These are phyloP conservation scores for Pseudotriccus pelzelni DNA, from an alignment of 2,797 vertebrate species.

Conservation along the genomic window DNA sequence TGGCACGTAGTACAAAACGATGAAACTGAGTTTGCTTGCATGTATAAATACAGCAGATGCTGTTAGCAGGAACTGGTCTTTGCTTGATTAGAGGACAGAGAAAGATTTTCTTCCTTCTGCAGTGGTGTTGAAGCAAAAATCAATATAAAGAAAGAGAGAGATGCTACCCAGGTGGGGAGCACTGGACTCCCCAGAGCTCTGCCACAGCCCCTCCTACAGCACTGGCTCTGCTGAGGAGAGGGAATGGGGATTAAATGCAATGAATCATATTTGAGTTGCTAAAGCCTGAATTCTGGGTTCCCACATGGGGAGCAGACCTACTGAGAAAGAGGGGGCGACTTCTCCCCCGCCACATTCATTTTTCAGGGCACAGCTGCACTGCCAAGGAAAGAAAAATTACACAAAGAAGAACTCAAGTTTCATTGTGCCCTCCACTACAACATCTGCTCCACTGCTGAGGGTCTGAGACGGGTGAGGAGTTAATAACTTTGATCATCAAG, in stretches of 20 bases:
- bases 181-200: fast-evolving
- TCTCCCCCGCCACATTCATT: not conserved
- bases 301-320: not conserved
- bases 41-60: not conserved
- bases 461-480: not conserved
- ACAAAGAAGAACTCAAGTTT: not conserved
- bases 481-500: not conserved
- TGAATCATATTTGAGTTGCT: not conserved
- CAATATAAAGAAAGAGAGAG: not conserved
- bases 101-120: not conserved
- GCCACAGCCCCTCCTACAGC: not conserved
- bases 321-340: not conserved
- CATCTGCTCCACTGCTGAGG: not conserved
- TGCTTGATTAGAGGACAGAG: not conserved
- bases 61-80: not conserved
- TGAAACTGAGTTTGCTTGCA: not conserved
- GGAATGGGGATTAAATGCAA: not conserved
- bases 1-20: not conserved
- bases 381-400: not conserved
- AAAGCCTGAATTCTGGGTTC: not conserved
- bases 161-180: not conserved
- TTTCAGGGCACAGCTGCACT: not conserved
- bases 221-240: not conserved
- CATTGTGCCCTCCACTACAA: not conserved
- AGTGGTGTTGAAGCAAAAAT: not conserved